phyloP scores from a whole-genome alignment of 2,797 vertebrate genomes.

The Nothura maculosa region DNA sequence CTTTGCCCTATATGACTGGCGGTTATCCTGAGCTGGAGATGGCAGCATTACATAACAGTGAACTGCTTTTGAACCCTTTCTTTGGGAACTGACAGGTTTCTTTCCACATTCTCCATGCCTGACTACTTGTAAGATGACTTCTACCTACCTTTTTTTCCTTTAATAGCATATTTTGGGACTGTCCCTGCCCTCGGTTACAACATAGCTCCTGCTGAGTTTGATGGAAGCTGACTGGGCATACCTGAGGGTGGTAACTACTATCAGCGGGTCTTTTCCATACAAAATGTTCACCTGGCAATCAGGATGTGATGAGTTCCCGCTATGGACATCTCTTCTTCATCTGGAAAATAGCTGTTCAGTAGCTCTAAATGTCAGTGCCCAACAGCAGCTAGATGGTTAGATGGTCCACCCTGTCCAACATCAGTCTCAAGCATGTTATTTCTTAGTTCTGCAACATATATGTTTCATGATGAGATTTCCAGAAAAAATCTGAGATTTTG shows the following conservation, averaged over 20 bases:
- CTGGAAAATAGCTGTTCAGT: neutral
- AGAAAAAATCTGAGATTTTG: neutral
- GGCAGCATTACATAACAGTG: neutral
- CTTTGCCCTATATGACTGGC: neutral
- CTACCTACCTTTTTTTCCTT: neutral
- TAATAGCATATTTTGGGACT: neutral
- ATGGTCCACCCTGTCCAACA: neutral
- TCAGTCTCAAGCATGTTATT: neutral
- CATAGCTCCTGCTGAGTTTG: neutral
- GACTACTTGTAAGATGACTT: neutral
- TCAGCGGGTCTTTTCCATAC: neutral
- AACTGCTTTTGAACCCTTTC: neutral
- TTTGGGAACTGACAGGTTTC: neutral
- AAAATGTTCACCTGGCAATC: neutral
- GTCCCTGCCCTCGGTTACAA: neutral
- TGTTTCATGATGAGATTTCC: neutral
- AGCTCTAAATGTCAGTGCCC: neutral
- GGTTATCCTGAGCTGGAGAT: neutral
- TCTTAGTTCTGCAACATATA: neutral
- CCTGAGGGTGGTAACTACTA: conserved; percentile 22
- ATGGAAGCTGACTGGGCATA: conserved; percentile 6
- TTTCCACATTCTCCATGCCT: neutral
- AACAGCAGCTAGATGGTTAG: neutral
- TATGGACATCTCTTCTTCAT: neutral
- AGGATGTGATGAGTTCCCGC: neutral